These are phyloP conservation scores for Aleadryas rufinucha DNA, from an alignment of 2,113 vertebrate genomes.

Conservation along the genomic window DNA sequence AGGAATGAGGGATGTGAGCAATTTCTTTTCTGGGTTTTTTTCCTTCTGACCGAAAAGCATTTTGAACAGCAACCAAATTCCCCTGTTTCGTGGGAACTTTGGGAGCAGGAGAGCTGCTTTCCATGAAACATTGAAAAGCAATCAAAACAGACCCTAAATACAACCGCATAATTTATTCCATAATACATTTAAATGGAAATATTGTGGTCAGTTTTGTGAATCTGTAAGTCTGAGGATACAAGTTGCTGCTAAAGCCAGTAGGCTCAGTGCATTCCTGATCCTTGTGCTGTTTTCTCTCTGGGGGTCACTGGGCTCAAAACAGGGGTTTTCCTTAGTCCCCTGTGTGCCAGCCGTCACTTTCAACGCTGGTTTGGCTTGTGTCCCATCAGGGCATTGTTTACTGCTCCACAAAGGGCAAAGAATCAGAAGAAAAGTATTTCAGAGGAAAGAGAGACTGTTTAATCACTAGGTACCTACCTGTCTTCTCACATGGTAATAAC, in stretches of 20 bases:
- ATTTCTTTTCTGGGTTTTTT: background rate
- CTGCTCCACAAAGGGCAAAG: background rate
- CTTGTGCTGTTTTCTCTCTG: background rate
- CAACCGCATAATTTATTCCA: background rate
- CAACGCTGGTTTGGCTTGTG: background rate
- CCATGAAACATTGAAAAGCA: background rate
- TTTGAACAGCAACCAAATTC: background rate
- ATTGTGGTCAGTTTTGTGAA: background rate
- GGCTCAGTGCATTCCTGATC: background rate
- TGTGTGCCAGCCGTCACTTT: background rate
- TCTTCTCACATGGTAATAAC: background rate
- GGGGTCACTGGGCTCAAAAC: background rate
- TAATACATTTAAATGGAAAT: background rate
- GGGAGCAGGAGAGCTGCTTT: background rate
- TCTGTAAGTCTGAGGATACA: background rate
- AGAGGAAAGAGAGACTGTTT: background rate
- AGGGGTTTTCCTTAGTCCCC: background rate
- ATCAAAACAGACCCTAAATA: background rate
- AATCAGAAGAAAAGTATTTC: background rate
- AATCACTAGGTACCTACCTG: background rate
- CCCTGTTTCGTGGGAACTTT: background rate
- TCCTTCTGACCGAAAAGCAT: background rate
- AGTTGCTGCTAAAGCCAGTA: background rate
- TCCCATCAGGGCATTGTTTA: background rate
- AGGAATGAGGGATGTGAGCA: background rate